Base-by-base conservation (phyloP, 2,113 vertebrate species). In the Physeter macrocephalus region DNA sequence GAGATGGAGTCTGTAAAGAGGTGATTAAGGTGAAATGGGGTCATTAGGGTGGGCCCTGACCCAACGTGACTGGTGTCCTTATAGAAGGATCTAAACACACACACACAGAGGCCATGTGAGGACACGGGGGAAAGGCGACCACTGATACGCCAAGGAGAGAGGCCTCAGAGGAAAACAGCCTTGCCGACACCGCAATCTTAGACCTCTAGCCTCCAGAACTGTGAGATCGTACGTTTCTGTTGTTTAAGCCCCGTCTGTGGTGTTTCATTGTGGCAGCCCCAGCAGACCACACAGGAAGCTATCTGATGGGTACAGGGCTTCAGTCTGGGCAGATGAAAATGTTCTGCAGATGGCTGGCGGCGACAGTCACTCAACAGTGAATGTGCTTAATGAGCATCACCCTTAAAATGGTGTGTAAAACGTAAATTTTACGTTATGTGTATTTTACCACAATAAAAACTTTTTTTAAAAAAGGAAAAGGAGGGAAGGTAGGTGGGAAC, bases 401-500 rank as follows among this genome's bases (percentile, higher is more conserved):
- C 17, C 49, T 57, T 23, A 29, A 18, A 54, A 43, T 3, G 12
- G 36, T 31, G 13, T 36, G 13, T 41, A n/a, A 31, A 29, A 4
- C 3, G 27, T 9, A 17, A 17, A 6, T 6, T 67, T 49, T 15
- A 23, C 0, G 3, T 10, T 14, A 72, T 15, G n/a, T 27, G 25
- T 39, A 18, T 52, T 18, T 62, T n/a, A 7, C 27, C 7, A 27
- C 23, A 0, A 3, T 23, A 34, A 34, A 74, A 57, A 31, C 5
- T 31, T 18, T 54, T 41, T 31, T 54, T 4, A 23, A 49, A 41
- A 23, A 77, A 10, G n/a, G 62, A 6, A 77, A 31, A 21, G 29
- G 34, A n/a, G 21, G n/a, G n/a, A 57, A 81, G n/a, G 34, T 34
- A 25, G 5, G 34, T 54, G 36, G n/a, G 75, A 66, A 98, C 99